Evolutionary conservation across 2,888 invertebrate species (phyloP).

Genomic region (Drosophila prolongata): DNA sequence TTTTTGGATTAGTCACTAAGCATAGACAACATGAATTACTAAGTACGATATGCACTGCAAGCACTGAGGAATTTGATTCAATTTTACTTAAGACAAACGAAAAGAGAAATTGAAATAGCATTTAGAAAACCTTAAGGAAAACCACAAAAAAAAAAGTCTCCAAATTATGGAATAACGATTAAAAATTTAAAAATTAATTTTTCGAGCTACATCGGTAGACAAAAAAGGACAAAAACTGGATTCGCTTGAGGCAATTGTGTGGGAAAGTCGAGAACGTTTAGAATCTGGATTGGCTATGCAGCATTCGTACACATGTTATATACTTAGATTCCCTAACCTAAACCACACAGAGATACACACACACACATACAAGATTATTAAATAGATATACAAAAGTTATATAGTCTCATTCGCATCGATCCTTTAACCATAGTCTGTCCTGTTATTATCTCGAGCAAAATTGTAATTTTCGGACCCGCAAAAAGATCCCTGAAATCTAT

Average conservation of each 20-base stretch:
- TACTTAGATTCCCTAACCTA: conserved; percentile 19
- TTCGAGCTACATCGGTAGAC: conserved; percentile 20
- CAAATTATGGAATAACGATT: conserved; percentile 20
- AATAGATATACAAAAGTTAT: conserved; percentile 22
- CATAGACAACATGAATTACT: conserved; percentile 44
- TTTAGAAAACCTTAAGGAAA: conserved; percentile 37
- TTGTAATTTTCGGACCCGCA: conserved; percentile 22
- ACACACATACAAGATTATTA: conserved; percentile 1
- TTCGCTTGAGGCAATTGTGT: conserved; percentile 24
- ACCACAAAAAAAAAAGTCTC: conserved; percentile 8
- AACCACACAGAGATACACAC: conserved; percentile 3
- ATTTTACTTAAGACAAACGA: conserved; percentile 78
- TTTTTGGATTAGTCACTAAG: conserved; percentile 37
- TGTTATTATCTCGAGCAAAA: conserved; percentile 11
- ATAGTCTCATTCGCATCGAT: conserved; percentile 14
- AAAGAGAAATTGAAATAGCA: conserved; percentile 59
- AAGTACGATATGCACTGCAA: conserved; percentile 84
- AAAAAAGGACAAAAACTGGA: conserved; percentile 5
- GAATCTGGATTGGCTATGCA: conserved; percentile 38
- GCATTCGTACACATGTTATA: conserved; percentile 17
- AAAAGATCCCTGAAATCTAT: conserved; percentile 14
- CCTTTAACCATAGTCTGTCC: conserved; percentile 6
- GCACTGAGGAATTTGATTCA: conserved; percentile 85
- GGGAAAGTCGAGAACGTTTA: conserved; percentile 35
- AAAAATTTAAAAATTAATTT: conserved; percentile 21